Conservation (phyloP, 2,888 invertebrate species). For the Dryococelus australis region DNA sequence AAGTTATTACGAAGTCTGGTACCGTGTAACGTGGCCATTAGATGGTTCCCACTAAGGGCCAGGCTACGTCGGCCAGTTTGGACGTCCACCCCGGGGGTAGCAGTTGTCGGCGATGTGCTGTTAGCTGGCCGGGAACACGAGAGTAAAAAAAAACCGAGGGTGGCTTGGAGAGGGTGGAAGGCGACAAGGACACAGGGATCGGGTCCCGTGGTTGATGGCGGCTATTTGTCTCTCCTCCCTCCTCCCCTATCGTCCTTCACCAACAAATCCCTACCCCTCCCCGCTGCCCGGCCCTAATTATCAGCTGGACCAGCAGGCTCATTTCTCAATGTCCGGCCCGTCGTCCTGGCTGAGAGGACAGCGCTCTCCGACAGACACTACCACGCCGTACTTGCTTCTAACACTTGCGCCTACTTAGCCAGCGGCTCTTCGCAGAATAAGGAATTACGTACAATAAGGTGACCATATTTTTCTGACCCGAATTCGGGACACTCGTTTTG, state of each 20-base stretch:
- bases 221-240: not conserved
- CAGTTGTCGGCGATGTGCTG: not conserved
- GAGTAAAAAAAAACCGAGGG: not conserved
- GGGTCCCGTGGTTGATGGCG: not conserved
- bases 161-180: not conserved
- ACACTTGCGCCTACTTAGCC: no score
- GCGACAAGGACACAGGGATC: conserved; percentile 13
- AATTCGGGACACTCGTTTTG: no score
- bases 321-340: not conserved
- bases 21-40: no score
- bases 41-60: no score
- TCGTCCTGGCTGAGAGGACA: not conserved
- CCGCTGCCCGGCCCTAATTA: not conserved
- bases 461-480: no score
- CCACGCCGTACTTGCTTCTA: no score
- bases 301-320: not conserved
- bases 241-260: not conserved
- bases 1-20: no score
- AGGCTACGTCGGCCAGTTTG: no score
- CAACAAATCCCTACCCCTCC: not conserved
- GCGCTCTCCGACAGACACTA: not conserved
- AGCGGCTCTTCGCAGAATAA: no score
- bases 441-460: no score
- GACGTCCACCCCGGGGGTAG: not conserved
- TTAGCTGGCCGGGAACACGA: not conserved